Base-by-base conservation (phyloP, 1,140 invertebrate species). In the Ylistrum balloti region DNA sequence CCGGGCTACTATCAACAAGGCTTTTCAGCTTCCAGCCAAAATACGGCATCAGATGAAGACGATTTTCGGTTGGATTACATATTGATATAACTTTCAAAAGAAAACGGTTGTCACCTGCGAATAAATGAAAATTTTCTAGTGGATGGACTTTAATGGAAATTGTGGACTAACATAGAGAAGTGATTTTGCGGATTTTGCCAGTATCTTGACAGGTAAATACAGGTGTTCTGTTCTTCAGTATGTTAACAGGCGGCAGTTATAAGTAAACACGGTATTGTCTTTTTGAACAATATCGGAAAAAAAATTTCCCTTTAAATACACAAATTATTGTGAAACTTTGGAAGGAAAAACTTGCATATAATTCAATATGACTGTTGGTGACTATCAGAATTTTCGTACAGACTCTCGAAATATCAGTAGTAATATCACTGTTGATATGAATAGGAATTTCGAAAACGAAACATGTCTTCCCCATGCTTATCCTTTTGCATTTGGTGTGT, bases 401-500 rank as follows among this genome's bases (percentile, higher is more conserved):
- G 56, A 74, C 5, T n/a, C 56, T 11, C 22, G 56, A n/a, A 74
- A 74, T 74, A 74, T n/a, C n/a, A 74, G 56, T 28, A 74, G 17
- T 3, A 74, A 74, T 74, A 74, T 74, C 13, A 74, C 56, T 28
- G 56, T 74, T 1, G 1, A n/a, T 28, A 1, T 74, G 22, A 74
- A 74, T 5, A 28, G 56, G 7, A 74, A 74, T n/a, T 74, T 74
- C 17, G 56, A 74, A 28, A 74, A 74, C 56, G 56, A 74, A 74
- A 74, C 56, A 74, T 90, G 89, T 34, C 11, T 45, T 13, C 89
- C 89, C n/a, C 87, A 87, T n/a, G 85, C 87, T 0, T 88, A 90
- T n/a, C 48, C 85, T 13, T 48, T 89, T 15, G 86, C 91, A 11
- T 92, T 92, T 88, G 74, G 85, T n/a, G 90, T 92, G 5, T 92